Evolutionary conservation across 2,888 invertebrate genomes (phyloP), one percentile per base, ranked within the genome.

Genomic region (Agrenia bidenticulata): DNA sequence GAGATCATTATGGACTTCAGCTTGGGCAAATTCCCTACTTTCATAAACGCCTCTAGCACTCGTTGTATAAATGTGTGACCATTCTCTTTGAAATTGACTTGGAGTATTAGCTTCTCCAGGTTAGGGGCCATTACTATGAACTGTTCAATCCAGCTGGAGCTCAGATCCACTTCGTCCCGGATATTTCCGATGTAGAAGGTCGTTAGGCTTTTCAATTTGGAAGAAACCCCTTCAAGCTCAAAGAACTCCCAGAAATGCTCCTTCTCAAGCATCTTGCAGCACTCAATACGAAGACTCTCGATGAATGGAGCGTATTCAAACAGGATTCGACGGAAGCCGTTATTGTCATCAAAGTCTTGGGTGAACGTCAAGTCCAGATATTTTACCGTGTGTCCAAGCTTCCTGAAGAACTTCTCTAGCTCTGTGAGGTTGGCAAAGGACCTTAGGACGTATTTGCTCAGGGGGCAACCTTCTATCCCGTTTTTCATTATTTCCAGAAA

Each of bases 81-180:
- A 49, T 69, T 66, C 23, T 69, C 69, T 24, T 69, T 69, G 59
- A 69, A 69, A 24, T 69, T 61, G 2, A 69, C 69, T 51, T 69
- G 66, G 23, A 69, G 54, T 1, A 66, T 62, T 7, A 69, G 13
- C 24, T 69, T 66, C 26, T 66, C 63, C 49, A 69, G 53, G 26
- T 69, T 69, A 27, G 66, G 69, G n/a, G 56, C 56, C 69, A 69
- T 64, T 17, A 61, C 61, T 17, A 69, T 62, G 61, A 66, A 66
- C 2, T 59, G 61, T 39, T 64, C 54, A 4, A 69, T 56, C 69
- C 69, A 69, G 23, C 23, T 49, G 1, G 51, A 11, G 41, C 56
- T 69, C 5, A 61, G 62, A 2, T 62, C 58, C 2, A 61, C 60
- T 42, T 61, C 61, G 24, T 66, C 62, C 9, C 64, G 54, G 19